Percentiles rank a stretch among this genome's conserved stretches.
Evolutionary conservation across 2,888 invertebrate genomes (phyloP).

Genomic region (Melipona bicolor): DNA sequence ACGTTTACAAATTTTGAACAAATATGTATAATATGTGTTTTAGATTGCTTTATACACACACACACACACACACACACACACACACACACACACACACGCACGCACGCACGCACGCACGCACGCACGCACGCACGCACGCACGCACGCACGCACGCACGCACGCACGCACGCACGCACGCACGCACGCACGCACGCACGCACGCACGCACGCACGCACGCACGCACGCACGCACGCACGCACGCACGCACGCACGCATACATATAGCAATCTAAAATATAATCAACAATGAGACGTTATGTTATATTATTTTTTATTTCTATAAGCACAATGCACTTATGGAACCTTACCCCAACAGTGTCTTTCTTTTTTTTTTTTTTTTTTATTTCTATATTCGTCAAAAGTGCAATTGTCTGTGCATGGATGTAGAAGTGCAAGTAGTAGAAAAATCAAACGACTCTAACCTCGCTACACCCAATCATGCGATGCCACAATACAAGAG

Average conservation of each 20-base stretch:
- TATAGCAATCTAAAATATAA: slow-evolving; percentile 4
- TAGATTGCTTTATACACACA: background rate
- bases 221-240: too few relatives aligned
- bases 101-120: background rate
- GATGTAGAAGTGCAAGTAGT: slow-evolving; percentile 36
- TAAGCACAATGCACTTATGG: slow-evolving; percentile 18
- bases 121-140: too few relatives aligned
- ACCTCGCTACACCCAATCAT: slow-evolving; percentile 82
- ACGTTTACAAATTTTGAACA: background rate
- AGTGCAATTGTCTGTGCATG: too few relatives aligned
- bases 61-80: background rate
- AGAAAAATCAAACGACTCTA: slow-evolving; percentile 77
- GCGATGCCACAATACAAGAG: slow-evolving; percentile 81
- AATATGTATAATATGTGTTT: too few relatives aligned
- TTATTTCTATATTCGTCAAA: too few relatives aligned
- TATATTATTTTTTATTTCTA: background rate
- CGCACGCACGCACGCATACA: background rate
- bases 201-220: background rate
- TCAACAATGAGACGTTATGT: background rate
- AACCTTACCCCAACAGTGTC: background rate
- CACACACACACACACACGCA: too few relatives aligned
- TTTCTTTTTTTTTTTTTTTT: slow-evolving; percentile 1
- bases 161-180: too few relatives aligned
- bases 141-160: background rate
- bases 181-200: too few relatives aligned